Conservation (phyloP, 2,888 invertebrate genomes). For the Cryptocephalus primarius region DNA sequence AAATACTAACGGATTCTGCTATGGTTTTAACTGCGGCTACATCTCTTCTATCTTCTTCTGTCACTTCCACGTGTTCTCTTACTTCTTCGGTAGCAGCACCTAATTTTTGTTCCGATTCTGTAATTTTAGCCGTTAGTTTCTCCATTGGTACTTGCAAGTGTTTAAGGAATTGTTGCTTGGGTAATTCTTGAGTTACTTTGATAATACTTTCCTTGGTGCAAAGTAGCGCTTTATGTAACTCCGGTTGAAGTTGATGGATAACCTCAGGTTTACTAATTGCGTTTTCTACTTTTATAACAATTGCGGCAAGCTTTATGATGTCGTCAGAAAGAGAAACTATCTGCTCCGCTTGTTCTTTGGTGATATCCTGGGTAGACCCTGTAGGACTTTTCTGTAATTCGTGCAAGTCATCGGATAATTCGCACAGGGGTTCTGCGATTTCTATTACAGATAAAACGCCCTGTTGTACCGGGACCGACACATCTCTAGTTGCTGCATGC, state of each 20-base stretch:
- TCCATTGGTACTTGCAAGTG: constrained; percentile 6
- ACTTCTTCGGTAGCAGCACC: not conserved
- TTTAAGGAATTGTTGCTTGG: constrained; percentile 2
- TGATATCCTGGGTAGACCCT: not conserved
- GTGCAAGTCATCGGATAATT: constrained; percentile 6
- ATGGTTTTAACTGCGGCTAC: constrained; percentile 4
- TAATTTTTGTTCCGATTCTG: constrained; percentile 2
- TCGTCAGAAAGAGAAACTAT: constrained; percentile 6
- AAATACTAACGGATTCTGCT: constrained; percentile 3
- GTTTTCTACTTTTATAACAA: constrained; percentile 7
- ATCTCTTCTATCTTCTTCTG: constrained; percentile 2
- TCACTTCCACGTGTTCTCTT: not conserved
- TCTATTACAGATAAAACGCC: constrained; percentile 11
- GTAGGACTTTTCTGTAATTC: constrained; percentile 1
- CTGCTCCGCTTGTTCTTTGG: constrained; percentile 6
- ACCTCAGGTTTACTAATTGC: constrained; percentile 7
- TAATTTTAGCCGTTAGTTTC: constrained; percentile 5
- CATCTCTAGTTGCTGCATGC: constrained; percentile 8
- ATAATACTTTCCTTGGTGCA: constrained; percentile 12
- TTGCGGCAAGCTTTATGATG: constrained; percentile 8
- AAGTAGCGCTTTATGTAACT: constrained; percentile 9
- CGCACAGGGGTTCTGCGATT: constrained; percentile 6
- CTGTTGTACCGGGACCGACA: constrained; percentile 7
- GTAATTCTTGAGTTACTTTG: constrained; percentile 3
- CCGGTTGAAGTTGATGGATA: constrained; percentile 3